Conservation (phyloP, 2,113 vertebrate species). For the Mormyrus lacerda region DNA sequence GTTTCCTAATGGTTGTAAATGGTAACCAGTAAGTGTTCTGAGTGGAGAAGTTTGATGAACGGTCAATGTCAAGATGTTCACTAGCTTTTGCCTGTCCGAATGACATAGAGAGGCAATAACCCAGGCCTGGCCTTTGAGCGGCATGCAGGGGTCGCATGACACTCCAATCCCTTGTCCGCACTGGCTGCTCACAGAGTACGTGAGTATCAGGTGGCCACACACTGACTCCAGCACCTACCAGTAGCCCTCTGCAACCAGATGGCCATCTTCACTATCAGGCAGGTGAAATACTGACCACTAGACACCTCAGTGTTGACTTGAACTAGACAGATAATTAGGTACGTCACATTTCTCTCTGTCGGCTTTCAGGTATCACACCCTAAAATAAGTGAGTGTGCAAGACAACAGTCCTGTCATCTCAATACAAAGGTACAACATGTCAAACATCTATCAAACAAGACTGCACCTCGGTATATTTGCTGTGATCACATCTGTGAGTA, state of each 20-base stretch:
- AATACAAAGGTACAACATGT: not conserved
- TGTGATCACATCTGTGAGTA: not conserved
- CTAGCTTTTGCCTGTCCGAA: slow-evolving; percentile 42
- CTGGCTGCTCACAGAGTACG: slow-evolving; percentile 30
- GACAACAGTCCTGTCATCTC: not conserved
- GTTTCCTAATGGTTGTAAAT: slow-evolving; percentile 38
- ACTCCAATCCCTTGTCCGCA: slow-evolving; percentile 36
- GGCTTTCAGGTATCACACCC: slow-evolving; percentile 4
- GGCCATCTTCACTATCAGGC: slow-evolving; percentile 6
- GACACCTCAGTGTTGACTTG: not conserved
- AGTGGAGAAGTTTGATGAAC: slow-evolving; percentile 43
- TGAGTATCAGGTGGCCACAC: slow-evolving; percentile 33
- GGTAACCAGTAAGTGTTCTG: slow-evolving; percentile 39
- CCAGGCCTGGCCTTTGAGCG: slow-evolving; percentile 54
- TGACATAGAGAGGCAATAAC: slow-evolving; percentile 53
- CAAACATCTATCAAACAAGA: not conserved
- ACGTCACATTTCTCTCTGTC: not conserved
- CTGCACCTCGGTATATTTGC: not conserved
- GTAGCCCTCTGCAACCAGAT: not conserved
- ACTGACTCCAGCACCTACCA: slow-evolving; percentile 17
- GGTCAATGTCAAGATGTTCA: slow-evolving; percentile 52
- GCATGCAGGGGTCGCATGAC: slow-evolving; percentile 43
- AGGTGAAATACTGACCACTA: slow-evolving; percentile 13
- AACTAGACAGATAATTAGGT: slow-evolving; percentile 23
- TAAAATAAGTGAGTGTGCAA: not conserved